Conservation (phyloP, 2,888 invertebrate genomes). For the Agrochola macilenta region DNA sequence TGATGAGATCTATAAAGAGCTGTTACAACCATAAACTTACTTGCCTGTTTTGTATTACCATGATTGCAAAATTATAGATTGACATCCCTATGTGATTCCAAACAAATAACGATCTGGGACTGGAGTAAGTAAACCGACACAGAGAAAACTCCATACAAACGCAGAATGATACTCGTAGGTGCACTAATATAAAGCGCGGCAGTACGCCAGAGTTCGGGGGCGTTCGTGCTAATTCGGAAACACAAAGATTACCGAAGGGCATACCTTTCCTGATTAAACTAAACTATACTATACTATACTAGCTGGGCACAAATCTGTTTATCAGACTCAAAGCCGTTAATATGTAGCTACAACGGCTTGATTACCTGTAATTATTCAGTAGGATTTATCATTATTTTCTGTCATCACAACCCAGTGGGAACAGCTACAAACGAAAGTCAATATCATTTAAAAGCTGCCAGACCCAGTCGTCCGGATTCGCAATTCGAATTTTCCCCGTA, state of each 20-base stretch:
- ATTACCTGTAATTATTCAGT: background rate
- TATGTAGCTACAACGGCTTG: background rate
- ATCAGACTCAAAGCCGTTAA: background rate
- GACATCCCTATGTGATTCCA: background rate
- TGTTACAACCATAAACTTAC: background rate
- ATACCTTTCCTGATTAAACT: background rate
- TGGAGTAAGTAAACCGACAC: background rate
- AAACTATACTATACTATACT: background rate
- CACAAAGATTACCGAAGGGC: background rate
- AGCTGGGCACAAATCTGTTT: background rate
- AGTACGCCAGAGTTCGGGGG: too few species aligned
- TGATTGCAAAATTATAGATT: background rate
- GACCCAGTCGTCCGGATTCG: background rate
- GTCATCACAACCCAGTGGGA: background rate
- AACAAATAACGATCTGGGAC: background rate
- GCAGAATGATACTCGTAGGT: background rate
- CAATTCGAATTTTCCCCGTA: conserved; percentile 12
- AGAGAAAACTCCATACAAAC: background rate
- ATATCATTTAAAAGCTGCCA: background rate
- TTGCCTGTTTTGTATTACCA: background rate
- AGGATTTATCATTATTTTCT: background rate
- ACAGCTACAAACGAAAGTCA: background rate
- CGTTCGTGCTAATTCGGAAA: background rate
- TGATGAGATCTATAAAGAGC: background rate
- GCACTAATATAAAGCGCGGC: background rate